Conservation (phyloP, 2,113 vertebrate genomes). For the Sisor rabdophorus region DNA sequence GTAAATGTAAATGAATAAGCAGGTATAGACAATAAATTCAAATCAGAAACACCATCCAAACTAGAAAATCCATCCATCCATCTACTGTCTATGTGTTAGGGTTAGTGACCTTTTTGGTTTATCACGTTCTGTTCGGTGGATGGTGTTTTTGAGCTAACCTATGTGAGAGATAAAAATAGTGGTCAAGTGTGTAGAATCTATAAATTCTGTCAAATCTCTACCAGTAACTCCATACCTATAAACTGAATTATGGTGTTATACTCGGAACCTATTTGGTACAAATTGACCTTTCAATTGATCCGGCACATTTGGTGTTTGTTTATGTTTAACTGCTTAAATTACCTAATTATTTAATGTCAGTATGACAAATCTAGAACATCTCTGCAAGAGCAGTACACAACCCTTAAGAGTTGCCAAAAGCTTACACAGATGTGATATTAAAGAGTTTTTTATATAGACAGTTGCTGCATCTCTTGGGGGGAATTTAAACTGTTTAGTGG, state of each 20-base stretch:
- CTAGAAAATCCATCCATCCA: no score
- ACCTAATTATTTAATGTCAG: not conserved
- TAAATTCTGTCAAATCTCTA: not conserved
- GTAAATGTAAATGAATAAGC: no score
- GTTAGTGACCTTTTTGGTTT: no score
- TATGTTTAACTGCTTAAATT: no score
- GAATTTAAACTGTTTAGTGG: not conserved
- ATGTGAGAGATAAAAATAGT: no score
- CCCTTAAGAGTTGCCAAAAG: not conserved
- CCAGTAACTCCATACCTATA: not conserved
- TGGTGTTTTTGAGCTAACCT: no score
- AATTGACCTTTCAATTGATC: not conserved
- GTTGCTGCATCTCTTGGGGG: no score
- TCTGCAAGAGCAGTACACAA: not conserved
- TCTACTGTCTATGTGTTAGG: no score
- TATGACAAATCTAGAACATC: not conserved
- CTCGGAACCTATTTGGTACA: not conserved
- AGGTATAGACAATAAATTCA: no score
- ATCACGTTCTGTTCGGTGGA: no score
- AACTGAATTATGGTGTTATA: no score
- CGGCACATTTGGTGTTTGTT: not conserved
- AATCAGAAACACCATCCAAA: no score
- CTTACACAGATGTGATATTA: not conserved
- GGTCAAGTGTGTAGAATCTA: not conserved
- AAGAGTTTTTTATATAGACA: not conserved